phyloP scores from a whole-genome alignment of 2,888 invertebrate species.

The Salticus scenicus region DNA sequence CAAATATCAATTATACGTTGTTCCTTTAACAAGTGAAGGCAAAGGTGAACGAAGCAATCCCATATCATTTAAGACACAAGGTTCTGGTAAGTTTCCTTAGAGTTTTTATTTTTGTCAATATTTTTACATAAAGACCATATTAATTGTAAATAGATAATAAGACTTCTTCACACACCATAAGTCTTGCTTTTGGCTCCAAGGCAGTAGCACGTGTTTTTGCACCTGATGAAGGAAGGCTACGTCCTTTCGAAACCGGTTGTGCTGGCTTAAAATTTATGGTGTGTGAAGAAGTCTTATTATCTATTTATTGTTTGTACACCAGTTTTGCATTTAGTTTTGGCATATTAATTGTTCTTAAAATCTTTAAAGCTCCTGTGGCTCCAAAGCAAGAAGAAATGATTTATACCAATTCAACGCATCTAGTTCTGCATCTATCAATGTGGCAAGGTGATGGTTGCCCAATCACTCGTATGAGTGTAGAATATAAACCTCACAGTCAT shows the following conservation, averaged over 20 bases:
- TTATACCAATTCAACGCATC: conserved; percentile 76
- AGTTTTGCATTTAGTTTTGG: too few relatives aligned
- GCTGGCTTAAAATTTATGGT: too few relatives aligned
- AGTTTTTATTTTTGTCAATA: background rate
- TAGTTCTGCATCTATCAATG: conserved; percentile 75
- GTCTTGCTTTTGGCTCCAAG: too few relatives aligned
- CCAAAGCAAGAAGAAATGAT: conserved; percentile 76
- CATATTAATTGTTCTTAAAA: too few relatives aligned
- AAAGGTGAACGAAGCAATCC: conserved; percentile 75
- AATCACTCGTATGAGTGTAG: conserved; percentile 76
- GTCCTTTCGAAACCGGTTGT: too few relatives aligned
- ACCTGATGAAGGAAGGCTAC: too few relatives aligned
- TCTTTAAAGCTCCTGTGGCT: conserved; percentile 77
- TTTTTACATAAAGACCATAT: background rate
- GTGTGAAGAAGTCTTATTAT: too few relatives aligned
- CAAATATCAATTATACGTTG: conserved; percentile 93
- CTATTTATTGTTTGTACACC: too few relatives aligned
- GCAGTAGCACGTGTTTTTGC: too few relatives aligned
- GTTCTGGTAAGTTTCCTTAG: conserved; percentile 75
- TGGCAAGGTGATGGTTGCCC: conserved; percentile 77
- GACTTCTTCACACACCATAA: too few relatives aligned
- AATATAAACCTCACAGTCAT: conserved; percentile 73
- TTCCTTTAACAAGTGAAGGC: conserved; percentile 85
- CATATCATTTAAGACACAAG: conserved; percentile 76
- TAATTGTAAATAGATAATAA: too few relatives aligned